These are phyloP conservation scores for Scelioninae gen. 2 DNA, from an alignment of 2,888 invertebrate genomes.

Conservation along the genomic window DNA sequence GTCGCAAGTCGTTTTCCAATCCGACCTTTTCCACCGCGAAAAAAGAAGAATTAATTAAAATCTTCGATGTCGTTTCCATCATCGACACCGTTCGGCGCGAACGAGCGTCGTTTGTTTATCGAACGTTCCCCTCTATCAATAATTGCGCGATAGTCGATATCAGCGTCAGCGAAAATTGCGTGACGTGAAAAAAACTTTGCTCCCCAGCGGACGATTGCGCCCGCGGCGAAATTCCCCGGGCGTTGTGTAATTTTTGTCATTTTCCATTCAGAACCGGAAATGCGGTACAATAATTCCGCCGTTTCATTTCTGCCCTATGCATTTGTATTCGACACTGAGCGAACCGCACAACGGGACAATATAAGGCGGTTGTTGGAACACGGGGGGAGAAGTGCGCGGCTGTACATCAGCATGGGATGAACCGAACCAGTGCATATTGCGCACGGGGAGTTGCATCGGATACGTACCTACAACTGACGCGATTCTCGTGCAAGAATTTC, in stretches of 20 bases:
- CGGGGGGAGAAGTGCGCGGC: slow-evolving; percentile 29
- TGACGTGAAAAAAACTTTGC: too few species aligned
- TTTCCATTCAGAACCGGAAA: slow-evolving; percentile 24
- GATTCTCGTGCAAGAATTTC: slow-evolving; percentile 34
- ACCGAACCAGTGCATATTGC: slow-evolving; percentile 50
- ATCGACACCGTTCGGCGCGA: too few species aligned
- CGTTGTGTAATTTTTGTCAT: slow-evolving; percentile 29
- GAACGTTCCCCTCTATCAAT: too few species aligned
- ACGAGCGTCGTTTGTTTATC: too few species aligned
- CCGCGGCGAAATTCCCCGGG: background rate
- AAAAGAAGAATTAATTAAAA: too few species aligned
- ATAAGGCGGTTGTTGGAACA: slow-evolving; percentile 50
- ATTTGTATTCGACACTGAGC: slow-evolving; percentile 31
- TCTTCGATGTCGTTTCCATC: too few species aligned
- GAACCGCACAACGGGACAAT: slow-evolving; percentile 39
- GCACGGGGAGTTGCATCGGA: slow-evolving; percentile 53
- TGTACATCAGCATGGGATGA: slow-evolving; percentile 44
- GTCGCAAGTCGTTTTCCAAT: too few species aligned
- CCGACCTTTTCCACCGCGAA: too few species aligned
- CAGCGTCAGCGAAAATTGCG: too few species aligned
- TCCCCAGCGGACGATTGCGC: too few species aligned
- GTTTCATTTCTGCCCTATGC: slow-evolving; percentile 38
- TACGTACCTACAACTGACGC: slow-evolving; percentile 37
- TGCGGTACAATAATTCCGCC: slow-evolving; percentile 29
- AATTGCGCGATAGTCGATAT: too few species aligned